phyloP scores from a whole-genome alignment of 2,888 invertebrate genomes.

The Zaprionus obscuricornis region DNA sequence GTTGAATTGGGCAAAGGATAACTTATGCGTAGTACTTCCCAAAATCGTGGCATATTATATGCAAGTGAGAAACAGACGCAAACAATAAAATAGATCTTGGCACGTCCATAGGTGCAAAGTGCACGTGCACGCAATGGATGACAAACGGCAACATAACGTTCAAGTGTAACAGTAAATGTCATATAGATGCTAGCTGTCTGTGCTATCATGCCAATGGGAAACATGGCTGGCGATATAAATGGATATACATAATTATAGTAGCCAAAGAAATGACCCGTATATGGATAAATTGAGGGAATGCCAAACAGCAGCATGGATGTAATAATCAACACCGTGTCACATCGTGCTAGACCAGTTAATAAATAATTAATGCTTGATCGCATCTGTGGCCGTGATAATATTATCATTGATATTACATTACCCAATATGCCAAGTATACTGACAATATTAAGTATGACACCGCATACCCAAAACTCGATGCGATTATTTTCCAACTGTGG shows the following conservation, averaged over 20 bases:
- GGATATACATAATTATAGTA: conserved; percentile 92
- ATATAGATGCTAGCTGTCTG: conserved; percentile 98
- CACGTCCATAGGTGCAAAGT: conserved; percentile 94
- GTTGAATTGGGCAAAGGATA: conserved; percentile 80
- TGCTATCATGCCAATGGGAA: conserved; percentile 92
- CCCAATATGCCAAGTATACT: conserved; percentile 94
- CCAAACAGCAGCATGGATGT: conserved; percentile 94
- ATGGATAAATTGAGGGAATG: conserved; percentile 92
- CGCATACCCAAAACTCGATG: conserved; percentile 92
- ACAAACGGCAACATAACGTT: conserved; percentile 97
- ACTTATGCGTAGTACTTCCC: conserved; percentile 86
- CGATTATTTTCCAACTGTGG: conserved; percentile 83
- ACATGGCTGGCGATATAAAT: conserved; percentile 90
- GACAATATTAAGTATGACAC: conserved; percentile 91
- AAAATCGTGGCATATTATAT: conserved; percentile 93
- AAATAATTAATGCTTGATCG: conserved; percentile 97
- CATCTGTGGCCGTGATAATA: conserved; percentile 96
- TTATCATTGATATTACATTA: conserved; percentile 95
- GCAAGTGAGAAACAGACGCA: conserved; percentile 91
- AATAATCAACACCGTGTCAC: conserved; percentile 95
- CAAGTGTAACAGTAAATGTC: conserved; percentile 94
- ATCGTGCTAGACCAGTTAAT: conserved; percentile 95
- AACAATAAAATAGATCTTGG: conserved; percentile 91
- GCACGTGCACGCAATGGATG: conserved; percentile 94
- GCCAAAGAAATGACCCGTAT: conserved; percentile 90